Conservation (phyloP, 2,797 vertebrate species). For the Hemitrygon akajei region DNA sequence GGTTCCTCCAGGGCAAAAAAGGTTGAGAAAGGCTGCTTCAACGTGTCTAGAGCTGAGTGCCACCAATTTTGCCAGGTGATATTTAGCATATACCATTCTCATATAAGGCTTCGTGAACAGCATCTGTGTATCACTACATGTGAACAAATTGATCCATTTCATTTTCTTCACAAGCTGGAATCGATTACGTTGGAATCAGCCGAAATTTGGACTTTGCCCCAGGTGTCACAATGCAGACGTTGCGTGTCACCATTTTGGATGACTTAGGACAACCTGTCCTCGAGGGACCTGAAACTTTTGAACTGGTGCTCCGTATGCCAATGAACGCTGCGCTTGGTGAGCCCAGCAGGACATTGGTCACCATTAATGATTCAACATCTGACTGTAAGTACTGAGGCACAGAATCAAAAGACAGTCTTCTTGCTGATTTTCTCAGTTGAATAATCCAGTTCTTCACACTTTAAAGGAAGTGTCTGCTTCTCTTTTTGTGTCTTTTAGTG, state of each 20-base stretch:
- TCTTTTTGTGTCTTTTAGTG: slow-evolving; percentile 49
- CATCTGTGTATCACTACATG: not conserved
- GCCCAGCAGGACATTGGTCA: slow-evolving; percentile 69
- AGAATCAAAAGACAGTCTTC: not conserved
- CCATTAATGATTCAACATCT: slow-evolving; percentile 68
- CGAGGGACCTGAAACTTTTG: slow-evolving; percentile 73
- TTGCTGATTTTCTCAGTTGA: not conserved
- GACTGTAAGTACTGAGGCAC: slow-evolving; percentile 57
- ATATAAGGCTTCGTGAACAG: not conserved
- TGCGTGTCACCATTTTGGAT: slow-evolving; percentile 71
- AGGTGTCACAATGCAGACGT: slow-evolving; percentile 69
- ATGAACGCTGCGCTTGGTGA: slow-evolving; percentile 70
- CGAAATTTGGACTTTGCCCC: slow-evolving; percentile 74
- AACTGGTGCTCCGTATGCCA: slow-evolving; percentile 72
- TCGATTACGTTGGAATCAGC: slow-evolving; percentile 75
- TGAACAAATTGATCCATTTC: not conserved
- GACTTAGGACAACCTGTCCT: slow-evolving; percentile 71
- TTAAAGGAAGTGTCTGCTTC: not conserved
- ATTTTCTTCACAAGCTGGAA: slow-evolving; percentile 57
- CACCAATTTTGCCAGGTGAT: not conserved
- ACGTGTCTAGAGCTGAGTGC: not conserved
- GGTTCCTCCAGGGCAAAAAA: too few species aligned
- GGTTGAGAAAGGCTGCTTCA: not conserved
- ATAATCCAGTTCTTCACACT: not conserved
- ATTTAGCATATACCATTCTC: not conserved